These are phyloP conservation scores for Matsumurasca onukii DNA, from an alignment of 1,140 invertebrate species.

Conservation along the genomic window DNA sequence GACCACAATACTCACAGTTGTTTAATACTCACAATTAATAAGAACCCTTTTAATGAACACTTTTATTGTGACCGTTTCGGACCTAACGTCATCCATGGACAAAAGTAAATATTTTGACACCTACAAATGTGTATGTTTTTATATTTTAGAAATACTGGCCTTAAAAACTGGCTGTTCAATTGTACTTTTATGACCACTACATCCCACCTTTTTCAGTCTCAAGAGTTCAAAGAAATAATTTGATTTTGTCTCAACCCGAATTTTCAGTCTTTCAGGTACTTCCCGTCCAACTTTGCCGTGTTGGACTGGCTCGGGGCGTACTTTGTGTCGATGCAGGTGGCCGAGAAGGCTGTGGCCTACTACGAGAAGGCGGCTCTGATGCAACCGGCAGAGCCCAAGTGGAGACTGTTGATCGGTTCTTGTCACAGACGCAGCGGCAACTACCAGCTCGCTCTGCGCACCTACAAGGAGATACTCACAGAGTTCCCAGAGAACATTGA, in stretches of 20 bases:
- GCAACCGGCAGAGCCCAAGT: constrained; percentile 81
- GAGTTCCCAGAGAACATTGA: constrained; percentile 85
- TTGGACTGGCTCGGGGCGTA: constrained; percentile 92
- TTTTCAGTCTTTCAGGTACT: constrained; percentile 78
- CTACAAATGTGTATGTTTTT: no score
- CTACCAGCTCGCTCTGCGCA: constrained; percentile 77
- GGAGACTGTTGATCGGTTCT: constrained; percentile 81
- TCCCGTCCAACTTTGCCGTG: constrained; percentile 85
- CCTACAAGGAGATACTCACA: constrained; percentile 76
- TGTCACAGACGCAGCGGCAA: constrained; percentile 81
- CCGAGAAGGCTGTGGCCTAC: constrained; percentile 86
- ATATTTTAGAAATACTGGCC: no score
- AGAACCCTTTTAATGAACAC: no score
- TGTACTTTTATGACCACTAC: no score
- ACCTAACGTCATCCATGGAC: no score
- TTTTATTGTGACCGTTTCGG: no score
- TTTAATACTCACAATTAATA: no score
- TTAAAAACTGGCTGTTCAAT: no score
- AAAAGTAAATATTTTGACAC: no score
- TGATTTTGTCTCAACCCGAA: constrained; percentile 31
- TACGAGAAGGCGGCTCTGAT: constrained; percentile 88
- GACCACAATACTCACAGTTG: no score
- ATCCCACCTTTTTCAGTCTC: no score
- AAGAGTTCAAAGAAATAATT: constrained; percentile 20
- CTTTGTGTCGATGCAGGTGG: constrained; percentile 83